Conservation (phyloP, 1,140 invertebrate species). For the Papilio glaucus region DNA sequence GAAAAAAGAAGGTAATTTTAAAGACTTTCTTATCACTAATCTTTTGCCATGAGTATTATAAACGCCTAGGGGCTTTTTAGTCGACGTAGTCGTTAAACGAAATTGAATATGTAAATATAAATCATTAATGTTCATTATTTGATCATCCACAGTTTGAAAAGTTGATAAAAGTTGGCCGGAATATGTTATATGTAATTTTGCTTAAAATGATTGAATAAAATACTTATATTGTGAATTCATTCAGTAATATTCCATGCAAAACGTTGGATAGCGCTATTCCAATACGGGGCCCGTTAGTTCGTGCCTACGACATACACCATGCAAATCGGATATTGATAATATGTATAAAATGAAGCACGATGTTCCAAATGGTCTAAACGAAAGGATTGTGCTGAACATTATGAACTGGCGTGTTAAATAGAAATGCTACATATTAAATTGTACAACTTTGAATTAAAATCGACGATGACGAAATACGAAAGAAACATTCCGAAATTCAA, state of each 20-base stretch:
- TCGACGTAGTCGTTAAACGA: no score
- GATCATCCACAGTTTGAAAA: no score
- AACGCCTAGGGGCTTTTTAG: no score
- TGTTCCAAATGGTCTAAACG: constrained; percentile 36
- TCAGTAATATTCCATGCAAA: background rate
- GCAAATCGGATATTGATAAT: constrained; percentile 62
- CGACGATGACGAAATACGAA: no score
- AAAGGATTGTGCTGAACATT: constrained; percentile 19
- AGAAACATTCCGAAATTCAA: background rate
- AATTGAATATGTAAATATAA: no score
- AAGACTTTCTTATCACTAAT: no score
- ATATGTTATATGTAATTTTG: background rate
- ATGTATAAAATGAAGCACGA: constrained; percentile 59
- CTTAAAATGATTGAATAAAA: background rate
- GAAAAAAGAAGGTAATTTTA: no score
- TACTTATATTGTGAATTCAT: background rate
- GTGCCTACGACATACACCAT: constrained; percentile 49
- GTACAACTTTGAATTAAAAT: background rate
- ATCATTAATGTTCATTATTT: no score
- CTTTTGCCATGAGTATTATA: no score
- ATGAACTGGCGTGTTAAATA: background rate
- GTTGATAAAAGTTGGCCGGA: no score
- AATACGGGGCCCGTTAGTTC: constrained; percentile 54
- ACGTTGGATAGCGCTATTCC: constrained; percentile 46
- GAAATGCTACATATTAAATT: background rate